These are phyloP conservation scores for Smithornis capensis DNA, from an alignment of 2,113 vertebrate genomes.

Conservation along the genomic window DNA sequence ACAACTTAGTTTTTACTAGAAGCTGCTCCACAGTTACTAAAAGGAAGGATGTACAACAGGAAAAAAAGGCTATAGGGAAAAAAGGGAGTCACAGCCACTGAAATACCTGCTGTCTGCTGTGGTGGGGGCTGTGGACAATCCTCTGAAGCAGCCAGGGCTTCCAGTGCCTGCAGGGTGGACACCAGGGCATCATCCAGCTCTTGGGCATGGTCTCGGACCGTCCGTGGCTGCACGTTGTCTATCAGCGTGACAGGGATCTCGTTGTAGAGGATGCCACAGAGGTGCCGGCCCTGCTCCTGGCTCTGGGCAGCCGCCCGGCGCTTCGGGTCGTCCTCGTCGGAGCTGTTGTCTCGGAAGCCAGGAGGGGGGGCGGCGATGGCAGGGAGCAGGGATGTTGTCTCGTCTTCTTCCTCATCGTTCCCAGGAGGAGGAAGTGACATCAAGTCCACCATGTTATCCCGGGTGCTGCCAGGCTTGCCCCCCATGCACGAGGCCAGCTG, in stretches of 20 bases:
- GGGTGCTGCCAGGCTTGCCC: conserved; percentile 66
- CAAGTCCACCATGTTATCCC: conserved; percentile 89
- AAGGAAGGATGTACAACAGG: background rate
- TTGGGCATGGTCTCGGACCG: conserved; percentile 93
- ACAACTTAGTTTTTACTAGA: background rate
- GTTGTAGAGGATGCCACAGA: conserved; percentile 78
- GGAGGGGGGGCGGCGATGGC: conserved; percentile 93
- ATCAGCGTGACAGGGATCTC: conserved; percentile 95
- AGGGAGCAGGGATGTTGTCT: conserved; percentile 79
- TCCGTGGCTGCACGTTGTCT: conserved; percentile 89
- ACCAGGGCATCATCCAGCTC: conserved; percentile 97
- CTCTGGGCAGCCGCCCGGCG: conserved; percentile 72
- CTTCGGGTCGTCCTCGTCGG: conserved; percentile 93
- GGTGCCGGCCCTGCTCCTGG: conserved; percentile 71
- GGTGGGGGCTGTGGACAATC: conserved; percentile 90
- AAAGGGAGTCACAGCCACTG: background rate
- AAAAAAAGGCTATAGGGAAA: background rate
- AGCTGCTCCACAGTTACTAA: background rate
- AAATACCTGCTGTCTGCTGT: conserved; percentile 93
- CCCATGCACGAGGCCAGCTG: conserved; percentile 65
- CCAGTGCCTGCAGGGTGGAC: conserved; percentile 95
- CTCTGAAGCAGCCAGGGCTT: conserved; percentile 96
- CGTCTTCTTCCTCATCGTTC: conserved; percentile 83
- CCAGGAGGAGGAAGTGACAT: conserved; percentile 92
- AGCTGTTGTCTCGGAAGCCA: conserved; percentile 96